Conservation (phyloP, 2,113 vertebrate species). For the Ardeotis arabs region DNA sequence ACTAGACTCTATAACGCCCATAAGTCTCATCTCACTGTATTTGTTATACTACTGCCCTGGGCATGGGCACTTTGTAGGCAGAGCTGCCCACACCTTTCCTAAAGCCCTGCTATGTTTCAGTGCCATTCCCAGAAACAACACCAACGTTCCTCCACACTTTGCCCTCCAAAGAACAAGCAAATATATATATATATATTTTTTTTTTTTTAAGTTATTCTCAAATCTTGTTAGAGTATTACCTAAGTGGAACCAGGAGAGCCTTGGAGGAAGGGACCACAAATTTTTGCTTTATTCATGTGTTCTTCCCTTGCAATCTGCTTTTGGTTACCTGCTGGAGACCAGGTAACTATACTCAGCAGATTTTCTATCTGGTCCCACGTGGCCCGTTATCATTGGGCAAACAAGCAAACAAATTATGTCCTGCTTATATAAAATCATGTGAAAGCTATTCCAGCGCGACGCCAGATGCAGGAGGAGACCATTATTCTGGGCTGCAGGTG, state of each 20-base stretch:
- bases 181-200: no score
- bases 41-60: not conserved
- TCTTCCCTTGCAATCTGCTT: not conserved
- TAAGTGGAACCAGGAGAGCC: not conserved
- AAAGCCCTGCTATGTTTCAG: not conserved
- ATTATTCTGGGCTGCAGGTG: not conserved
- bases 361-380: not conserved
- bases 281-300: not conserved
- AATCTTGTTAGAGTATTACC: not conserved
- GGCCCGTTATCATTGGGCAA: not conserved
- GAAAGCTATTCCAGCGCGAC: not conserved
- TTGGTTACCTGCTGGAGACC: not conserved
- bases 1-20: not conserved
- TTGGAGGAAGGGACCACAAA: not conserved
- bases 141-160: not conserved
- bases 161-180: not conserved
- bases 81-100: not conserved
- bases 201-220: not conserved
- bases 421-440: not conserved
- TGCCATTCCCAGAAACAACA: not conserved
- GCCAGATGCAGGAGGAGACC: not conserved
- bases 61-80: not conserved
- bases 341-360: not conserved
- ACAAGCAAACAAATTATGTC: not conserved
- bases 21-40: not conserved